phyloP scores from a whole-genome alignment of 1,140 invertebrate genomes.

The Drosophila navojoa region DNA sequence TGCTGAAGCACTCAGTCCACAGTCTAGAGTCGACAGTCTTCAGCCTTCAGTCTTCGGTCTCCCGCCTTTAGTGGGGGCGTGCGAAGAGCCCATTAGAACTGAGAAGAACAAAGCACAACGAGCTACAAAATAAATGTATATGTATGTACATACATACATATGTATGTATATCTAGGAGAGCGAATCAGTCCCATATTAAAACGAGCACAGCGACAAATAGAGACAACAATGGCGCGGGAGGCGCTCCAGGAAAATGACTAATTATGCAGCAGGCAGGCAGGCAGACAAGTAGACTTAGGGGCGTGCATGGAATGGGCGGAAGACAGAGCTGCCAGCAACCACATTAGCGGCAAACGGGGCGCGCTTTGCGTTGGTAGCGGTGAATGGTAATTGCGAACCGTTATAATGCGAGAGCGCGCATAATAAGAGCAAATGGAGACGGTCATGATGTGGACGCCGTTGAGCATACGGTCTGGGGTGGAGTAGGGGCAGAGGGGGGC shows the following conservation, averaged over 20 bases:
- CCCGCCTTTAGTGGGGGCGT: constrained; percentile 51
- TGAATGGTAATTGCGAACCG: constrained; percentile 79
- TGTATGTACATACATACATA: too few species aligned
- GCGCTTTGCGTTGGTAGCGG: constrained; percentile 68
- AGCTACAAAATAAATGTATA: constrained; percentile 19
- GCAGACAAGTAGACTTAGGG: constrained; percentile 16
- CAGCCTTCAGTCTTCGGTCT: background rate
- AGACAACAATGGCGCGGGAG: constrained; percentile 49
- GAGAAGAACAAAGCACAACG: constrained; percentile 58
- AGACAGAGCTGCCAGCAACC: constrained; percentile 33
- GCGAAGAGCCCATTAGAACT: constrained; percentile 57
- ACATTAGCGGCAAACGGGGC: constrained; percentile 67
- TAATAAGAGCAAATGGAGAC: constrained; percentile 65
- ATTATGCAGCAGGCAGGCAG: constrained; percentile 50
- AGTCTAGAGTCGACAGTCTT: background rate
- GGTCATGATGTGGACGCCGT: constrained; percentile 5
- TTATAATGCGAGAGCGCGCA: constrained; percentile 75
- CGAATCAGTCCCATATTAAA: constrained; percentile 35
- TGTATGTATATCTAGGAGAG: too few species aligned
- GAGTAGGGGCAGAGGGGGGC: background rate
- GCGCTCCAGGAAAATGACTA: constrained; percentile 72
- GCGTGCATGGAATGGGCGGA: background rate
- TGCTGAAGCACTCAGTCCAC: constrained; percentile 40
- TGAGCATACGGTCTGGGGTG: background rate
- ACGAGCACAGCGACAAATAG: constrained; percentile 70